Evolutionary conservation across 2,888 invertebrate genomes (phyloP), one percentile per base, ranked within the genome.

Genomic region (Bibio marci): DNA sequence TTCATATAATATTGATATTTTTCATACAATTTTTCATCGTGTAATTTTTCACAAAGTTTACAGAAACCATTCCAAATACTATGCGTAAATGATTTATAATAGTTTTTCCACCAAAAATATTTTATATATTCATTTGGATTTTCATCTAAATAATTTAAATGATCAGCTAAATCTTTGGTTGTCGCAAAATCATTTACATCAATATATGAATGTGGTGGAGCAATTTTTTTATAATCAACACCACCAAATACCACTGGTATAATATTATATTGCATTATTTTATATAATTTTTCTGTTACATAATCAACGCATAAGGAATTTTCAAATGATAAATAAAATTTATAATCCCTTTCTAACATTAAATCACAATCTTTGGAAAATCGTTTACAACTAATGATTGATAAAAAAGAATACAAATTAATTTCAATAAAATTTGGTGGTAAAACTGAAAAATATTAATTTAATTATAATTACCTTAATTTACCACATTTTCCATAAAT

Each of bases 231-330:
- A 52, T 78, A 76, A 51, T 77, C 70, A 30, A 69, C 70, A n/a
- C 73, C 76, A 2, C 78, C 76, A 61, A 73, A 75, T 7, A 75
- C 76, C 4, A 77, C 67, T 2, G 77, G 77, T 28, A 78, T 55
- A 11, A 76, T 62, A 46, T 69, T 43, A 3, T 51, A 53, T 19
- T 45, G 41, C 19, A 60, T 42, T 1, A 50, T 50, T 8, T 45
- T 48, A 30, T 49, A 60, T 1, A 61, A 47, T 53, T 79, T 78
- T 52, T 78, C 77, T 1, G 77, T 76, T 30, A 79, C 71, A 52
- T 79, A 79, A 53, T 79, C 77, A 35, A 62, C 56, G 56, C 78
- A 79, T 43, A 76, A 64, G 8, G 76, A 72, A 51, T 78, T 79
- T 51, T 79, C 78, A 48, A 77, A 77, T 8, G 67, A 58, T 40